These are phyloP conservation scores for Litocranius walleri DNA, from an alignment of 2,113 vertebrate genomes.

Conservation along the genomic window DNA sequence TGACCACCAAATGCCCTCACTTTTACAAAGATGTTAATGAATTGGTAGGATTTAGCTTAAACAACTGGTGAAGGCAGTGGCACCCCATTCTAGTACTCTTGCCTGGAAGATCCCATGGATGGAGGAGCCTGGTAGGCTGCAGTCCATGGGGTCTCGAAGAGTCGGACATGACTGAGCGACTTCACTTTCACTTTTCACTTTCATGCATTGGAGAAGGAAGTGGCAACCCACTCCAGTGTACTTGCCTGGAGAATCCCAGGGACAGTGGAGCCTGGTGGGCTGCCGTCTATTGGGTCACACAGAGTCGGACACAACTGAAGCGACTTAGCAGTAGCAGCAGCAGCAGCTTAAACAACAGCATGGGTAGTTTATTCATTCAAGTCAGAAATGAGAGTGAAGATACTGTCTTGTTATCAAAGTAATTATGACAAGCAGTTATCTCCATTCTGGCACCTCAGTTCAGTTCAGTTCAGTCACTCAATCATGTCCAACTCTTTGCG, in stretches of 20 bases:
- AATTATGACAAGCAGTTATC: not conserved
- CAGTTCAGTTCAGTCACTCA: no score
- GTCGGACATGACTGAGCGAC: accelerated
- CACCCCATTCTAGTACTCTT: not conserved
- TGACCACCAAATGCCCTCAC: not conserved
- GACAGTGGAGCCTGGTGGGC: not conserved
- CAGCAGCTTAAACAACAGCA: not conserved
- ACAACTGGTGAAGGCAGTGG: not conserved
- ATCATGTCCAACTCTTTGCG: no score
- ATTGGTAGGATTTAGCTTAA: not conserved
- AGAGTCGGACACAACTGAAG: not conserved
- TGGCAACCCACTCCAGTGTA: not conserved
- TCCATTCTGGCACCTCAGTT: not conserved
- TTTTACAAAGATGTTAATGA: not conserved
- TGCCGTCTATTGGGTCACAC: accelerated
- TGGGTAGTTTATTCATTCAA: not conserved
- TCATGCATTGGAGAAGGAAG: not conserved
- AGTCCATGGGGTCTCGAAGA: not conserved
- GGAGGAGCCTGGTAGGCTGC: not conserved
- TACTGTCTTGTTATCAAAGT: not conserved
- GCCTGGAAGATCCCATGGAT: not conserved
- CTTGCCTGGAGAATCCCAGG: not conserved
- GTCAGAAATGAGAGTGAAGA: not conserved
- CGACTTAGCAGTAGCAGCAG: not conserved
- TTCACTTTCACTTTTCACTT: not conserved